phyloP scores from a whole-genome alignment of 2,797 vertebrate species.

The Podargus strigoides region DNA sequence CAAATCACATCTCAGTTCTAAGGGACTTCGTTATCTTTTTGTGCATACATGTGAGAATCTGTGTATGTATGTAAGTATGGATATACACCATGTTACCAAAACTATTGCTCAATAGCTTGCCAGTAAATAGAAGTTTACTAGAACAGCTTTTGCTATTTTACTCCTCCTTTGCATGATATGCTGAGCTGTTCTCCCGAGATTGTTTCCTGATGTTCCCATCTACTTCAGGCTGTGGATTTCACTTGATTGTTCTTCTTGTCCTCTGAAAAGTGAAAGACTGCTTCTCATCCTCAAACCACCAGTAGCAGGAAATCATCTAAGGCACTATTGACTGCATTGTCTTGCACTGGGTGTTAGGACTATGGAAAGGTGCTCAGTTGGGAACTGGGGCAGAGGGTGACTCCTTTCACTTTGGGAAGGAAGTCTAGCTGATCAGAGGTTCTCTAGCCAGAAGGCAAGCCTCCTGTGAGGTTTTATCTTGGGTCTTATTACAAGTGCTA shows the following conservation, averaged over 20 bases:
- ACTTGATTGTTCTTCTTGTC: neutral
- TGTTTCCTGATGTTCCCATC: neutral
- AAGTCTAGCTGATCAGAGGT: neutral
- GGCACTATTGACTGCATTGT: neutral
- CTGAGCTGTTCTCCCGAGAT: neutral
- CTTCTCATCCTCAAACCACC: neutral
- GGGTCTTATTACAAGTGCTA: neutral
- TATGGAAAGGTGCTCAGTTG: neutral
- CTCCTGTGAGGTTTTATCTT: neutral
- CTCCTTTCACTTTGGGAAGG: neutral
- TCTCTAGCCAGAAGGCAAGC: neutral
- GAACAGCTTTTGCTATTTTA: neutral
- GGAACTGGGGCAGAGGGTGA: neutral
- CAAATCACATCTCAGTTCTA: neutral
- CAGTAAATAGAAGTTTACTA: constrained; percentile 24
- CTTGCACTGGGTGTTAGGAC: neutral
- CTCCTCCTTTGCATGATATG: neutral
- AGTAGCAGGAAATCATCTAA: neutral
- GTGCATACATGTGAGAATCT: neutral
- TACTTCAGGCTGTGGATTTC: neutral
- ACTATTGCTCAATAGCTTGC: constrained; percentile 27
- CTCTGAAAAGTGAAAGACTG: neutral
- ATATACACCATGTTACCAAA: neutral
- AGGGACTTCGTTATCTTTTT: neutral
- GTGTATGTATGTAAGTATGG: neutral